Evolutionary conservation across 2,113 vertebrate genomes (phyloP).

Genomic region (Thinocorus orbignyianus): DNA sequence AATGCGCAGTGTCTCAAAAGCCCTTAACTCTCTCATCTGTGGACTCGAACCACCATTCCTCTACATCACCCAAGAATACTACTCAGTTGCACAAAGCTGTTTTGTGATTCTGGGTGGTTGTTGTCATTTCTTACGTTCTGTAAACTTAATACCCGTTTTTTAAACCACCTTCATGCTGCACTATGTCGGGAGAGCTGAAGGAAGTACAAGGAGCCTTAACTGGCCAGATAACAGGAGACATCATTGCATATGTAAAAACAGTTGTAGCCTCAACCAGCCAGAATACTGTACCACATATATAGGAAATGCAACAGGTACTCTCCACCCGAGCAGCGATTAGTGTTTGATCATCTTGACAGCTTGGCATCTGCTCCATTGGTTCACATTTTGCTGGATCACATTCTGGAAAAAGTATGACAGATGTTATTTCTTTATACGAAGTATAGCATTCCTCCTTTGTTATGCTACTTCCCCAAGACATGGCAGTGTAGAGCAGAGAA

Average conservation of each 20-base stretch:
- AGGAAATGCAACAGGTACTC: slow-evolving; percentile 87
- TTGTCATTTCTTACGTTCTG: not conserved
- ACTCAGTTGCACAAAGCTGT: not conserved
- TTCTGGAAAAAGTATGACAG: slow-evolving; percentile 72
- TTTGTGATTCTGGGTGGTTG: not conserved
- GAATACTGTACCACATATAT: slow-evolving; percentile 86
- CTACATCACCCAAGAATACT: not conserved
- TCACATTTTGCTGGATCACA: slow-evolving; percentile 91
- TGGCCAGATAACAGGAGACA: not conserved
- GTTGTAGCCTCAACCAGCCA: not conserved
- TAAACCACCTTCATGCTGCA: not conserved
- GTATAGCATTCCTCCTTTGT: not conserved
- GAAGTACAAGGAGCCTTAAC: not conserved
- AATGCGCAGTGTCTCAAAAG: not conserved
- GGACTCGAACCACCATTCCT: not conserved
- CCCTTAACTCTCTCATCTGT: not conserved
- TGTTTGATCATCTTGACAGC: slow-evolving; percentile 87
- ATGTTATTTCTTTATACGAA: not conserved
- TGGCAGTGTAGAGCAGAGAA: not conserved
- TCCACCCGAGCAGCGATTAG: slow-evolving; percentile 82
- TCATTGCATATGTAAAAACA: not conserved
- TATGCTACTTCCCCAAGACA: not conserved
- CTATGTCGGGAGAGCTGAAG: not conserved
- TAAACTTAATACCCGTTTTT: not conserved
- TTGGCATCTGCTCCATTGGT: slow-evolving; percentile 69